A percentile compares a stretch with the other conserved stretches of the same genome.
Evolutionary conservation across 2,797 vertebrate species (phyloP).

Genomic region (Tamandua tetradactyla): DNA sequence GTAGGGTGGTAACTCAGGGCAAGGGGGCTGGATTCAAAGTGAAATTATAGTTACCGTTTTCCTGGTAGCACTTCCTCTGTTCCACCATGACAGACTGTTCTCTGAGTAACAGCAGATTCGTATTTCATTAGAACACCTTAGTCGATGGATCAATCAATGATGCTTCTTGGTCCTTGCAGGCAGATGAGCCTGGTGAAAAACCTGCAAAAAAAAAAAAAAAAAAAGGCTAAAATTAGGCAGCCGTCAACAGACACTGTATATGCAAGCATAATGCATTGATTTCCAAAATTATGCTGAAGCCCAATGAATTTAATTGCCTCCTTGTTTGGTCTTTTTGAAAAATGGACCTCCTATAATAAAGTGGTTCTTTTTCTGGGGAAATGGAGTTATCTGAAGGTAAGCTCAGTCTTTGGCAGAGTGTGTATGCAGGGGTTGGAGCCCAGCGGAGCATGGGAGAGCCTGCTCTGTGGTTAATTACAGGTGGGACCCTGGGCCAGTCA

Average conservation of each 20-base stretch:
- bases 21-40: not conserved
- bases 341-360: not conserved
- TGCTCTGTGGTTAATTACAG: not conserved
- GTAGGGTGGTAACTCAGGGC: not conserved
- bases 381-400: not conserved
- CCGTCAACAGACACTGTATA: constrained; percentile 51
- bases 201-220: not conserved
- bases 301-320: constrained; percentile 2
- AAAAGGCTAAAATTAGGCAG: constrained; percentile 32
- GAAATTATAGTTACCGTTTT: constrained; percentile 63
- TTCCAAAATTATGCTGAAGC: constrained; percentile 33
- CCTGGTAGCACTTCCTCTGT: constrained; percentile 58
- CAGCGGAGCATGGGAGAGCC: not conserved
- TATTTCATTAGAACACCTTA: constrained; percentile 79
- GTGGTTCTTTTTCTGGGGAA: not conserved
- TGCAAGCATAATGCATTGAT: constrained; percentile 63
- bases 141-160: constrained; percentile 79
- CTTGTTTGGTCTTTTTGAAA: not conserved
- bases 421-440: accelerated
- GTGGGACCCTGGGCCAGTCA: not conserved
- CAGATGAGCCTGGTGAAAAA: not conserved
- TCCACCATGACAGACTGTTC: constrained; percentile 69
- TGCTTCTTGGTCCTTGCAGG: not conserved
- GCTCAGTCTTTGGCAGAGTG: not conserved
- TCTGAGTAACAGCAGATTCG: constrained; percentile 72